Evolutionary conservation across 2,113 vertebrate genomes (phyloP).

Genomic region (Chaetops frenatus): DNA sequence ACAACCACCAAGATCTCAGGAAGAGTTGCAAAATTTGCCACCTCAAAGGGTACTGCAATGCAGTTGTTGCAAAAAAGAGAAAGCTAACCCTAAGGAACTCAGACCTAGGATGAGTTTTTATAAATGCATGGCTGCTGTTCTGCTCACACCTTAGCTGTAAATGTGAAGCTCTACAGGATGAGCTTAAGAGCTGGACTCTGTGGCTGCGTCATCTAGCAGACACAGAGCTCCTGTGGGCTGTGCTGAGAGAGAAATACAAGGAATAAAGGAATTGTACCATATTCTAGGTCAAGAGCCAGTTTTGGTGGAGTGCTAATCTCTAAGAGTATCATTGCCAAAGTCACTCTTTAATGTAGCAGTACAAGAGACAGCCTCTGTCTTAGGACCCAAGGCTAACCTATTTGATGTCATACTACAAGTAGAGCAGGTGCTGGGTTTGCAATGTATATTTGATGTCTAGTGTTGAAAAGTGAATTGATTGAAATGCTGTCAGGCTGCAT

Average conservation of each 20-base stretch:
- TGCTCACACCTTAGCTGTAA: background rate
- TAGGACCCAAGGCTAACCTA: background rate
- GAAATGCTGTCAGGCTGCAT: conserved; percentile 60
- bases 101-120: background rate
- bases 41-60: background rate
- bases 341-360: conserved; percentile 5
- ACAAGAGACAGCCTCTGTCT: conserved; percentile 6
- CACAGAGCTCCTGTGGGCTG: background rate
- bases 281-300: background rate
- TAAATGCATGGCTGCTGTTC: background rate
- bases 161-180: background rate
- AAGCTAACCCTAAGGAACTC: background rate
- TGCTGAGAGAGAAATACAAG: background rate
- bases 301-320: conserved; percentile 40
- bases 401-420: conserved; percentile 4
- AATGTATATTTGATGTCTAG: conserved; percentile 48
- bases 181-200: background rate
- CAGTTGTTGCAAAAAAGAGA: background rate
- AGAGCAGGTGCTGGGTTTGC: conserved; percentile 23
- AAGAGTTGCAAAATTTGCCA: background rate
- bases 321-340: conserved; percentile 18
- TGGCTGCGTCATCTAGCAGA: background rate
- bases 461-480: conserved; percentile 58
- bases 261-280: background rate
- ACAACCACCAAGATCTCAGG: background rate